Percentiles rank a stretch among this genome's conserved stretches.
phyloP scores from a whole-genome alignment of 2,113 vertebrate genomes.

The Anolis carolinensis region DNA sequence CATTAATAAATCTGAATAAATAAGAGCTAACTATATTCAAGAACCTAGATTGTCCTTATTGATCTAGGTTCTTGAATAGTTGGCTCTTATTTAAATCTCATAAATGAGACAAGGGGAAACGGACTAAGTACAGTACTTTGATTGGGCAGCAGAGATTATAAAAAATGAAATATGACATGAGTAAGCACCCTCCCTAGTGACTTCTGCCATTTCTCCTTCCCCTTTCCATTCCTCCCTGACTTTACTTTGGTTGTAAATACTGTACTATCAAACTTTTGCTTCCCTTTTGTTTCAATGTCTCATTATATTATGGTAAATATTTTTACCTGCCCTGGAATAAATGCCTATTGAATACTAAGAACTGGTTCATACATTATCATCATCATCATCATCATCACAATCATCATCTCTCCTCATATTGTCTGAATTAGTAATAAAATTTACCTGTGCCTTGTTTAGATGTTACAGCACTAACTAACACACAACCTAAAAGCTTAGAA shows the following conservation, averaged over 20 bases:
- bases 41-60: too few species aligned
- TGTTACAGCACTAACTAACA: conserved; percentile 84
- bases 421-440: conserved; percentile 1
- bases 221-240: neutral
- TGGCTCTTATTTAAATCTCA: neutral
- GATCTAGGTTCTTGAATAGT: too few species aligned
- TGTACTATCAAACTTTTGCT: neutral
- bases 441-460: conserved; percentile 80
- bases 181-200: neutral
- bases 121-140: neutral
- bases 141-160: neutral
- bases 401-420: too few species aligned
- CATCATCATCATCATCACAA: too few species aligned
- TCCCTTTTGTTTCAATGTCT: neutral
- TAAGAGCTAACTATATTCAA: too few species aligned
- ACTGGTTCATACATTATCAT: neutral
- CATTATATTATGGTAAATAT: neutral
- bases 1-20: neutral
- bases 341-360: neutral
- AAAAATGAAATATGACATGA: neutral
- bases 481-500: conserved; percentile 87
- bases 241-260: neutral
- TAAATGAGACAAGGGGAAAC: neutral
- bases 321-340: neutral
- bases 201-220: neutral